These are phyloP conservation scores for Oreocharis arfaki DNA, from an alignment of 2,113 vertebrate genomes.

Conservation along the genomic window DNA sequence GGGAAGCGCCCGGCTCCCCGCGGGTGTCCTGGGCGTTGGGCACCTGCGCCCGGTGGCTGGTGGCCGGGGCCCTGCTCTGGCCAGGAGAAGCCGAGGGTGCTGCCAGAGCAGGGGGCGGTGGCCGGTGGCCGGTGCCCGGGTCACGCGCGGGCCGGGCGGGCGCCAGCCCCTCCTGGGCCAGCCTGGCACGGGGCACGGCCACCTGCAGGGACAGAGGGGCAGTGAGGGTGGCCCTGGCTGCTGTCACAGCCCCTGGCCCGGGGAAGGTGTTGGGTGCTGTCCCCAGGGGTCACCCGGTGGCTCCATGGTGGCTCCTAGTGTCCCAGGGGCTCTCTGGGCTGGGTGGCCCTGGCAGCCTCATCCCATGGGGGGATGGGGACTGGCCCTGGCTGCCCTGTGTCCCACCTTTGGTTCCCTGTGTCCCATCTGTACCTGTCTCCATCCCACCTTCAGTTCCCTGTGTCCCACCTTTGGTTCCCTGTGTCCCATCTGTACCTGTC, in stretches of 20 bases:
- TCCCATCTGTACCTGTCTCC: too few species aligned
- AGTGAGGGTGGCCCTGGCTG: not conserved
- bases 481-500: not conserved
- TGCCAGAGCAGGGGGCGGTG: accelerated
- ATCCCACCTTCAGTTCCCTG: not conserved
- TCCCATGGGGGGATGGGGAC: accelerated
- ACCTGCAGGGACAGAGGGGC: not conserved
- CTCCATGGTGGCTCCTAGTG: not conserved
- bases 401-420: not conserved
- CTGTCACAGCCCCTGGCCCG: not conserved
- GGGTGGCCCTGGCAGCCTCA: not conserved
- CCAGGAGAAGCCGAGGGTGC: accelerated
- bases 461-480: not conserved
- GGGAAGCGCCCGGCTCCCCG: accelerated
- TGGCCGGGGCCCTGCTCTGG: accelerated
- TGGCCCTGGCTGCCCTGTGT: not conserved
- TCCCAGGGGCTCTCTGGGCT: accelerated
- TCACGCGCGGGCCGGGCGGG: accelerated
- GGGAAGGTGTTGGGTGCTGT: accelerated
- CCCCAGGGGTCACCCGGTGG: not conserved
- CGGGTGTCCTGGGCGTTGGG: accelerated
- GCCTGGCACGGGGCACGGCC: accelerated
- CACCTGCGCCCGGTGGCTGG: accelerated
- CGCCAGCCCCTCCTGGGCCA: not conserved
- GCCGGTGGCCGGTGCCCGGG: not conserved